Evolutionary conservation across 2,113 vertebrate species (phyloP).

Genomic region (Rhineura floridana): DNA sequence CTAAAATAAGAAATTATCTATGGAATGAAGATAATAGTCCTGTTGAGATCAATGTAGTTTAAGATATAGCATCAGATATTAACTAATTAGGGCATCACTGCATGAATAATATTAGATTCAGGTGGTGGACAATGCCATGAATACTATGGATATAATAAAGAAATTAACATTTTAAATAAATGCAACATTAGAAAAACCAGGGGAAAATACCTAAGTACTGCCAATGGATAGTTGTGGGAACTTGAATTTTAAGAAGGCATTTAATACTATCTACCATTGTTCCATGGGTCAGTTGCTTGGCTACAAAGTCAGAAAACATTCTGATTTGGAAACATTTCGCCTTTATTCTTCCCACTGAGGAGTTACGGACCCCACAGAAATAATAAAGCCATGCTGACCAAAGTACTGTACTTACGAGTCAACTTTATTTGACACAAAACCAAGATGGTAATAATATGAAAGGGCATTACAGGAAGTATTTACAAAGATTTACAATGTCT

Average conservation of each 20-base stretch:
- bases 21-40: neutral
- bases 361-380: slow-evolving; percentile 3
- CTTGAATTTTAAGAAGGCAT: neutral
- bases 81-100: neutral
- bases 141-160: neutral
- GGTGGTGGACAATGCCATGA: neutral
- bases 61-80: neutral
- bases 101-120: neutral
- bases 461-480: slow-evolving; percentile 25
- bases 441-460: slow-evolving; percentile 10
- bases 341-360: neutral
- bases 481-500: slow-evolving; percentile 18
- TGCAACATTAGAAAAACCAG: neutral
- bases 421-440: slow-evolving; percentile 26
- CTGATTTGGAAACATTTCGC: neutral
- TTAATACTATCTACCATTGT: neutral
- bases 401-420: slow-evolving; percentile 16
- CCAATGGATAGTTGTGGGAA: too few relatives aligned
- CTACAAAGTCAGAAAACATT: neutral
- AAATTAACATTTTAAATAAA: neutral
- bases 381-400: slow-evolving; percentile 21
- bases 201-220: neutral
- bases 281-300: neutral
- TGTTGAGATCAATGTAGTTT: neutral
- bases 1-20: neutral